Evolutionary conservation across 2,113 vertebrate genomes (phyloP), one percentile per base, ranked within the genome.

Genomic region (Paedocypris sp.): DNA sequence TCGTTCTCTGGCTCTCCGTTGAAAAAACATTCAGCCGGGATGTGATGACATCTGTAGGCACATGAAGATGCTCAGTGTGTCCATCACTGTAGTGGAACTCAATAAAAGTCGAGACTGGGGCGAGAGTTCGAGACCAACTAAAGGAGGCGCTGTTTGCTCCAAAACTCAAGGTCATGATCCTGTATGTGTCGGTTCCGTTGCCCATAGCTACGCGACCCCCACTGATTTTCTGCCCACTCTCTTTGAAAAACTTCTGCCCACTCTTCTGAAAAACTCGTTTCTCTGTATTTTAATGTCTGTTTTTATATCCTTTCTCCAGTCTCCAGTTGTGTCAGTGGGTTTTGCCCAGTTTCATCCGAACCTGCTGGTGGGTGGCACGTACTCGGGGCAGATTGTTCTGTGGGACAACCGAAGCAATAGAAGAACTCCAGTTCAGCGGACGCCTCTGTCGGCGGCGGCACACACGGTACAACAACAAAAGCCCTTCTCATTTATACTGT

Each of bases 401-500:
- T 97, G 95, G 95, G 95, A 99, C 76, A 97, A 97, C 70, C 91
- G 94, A 69, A 97, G 95, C 35, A 93, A 98, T 78, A 80, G 93
- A 16, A 88, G 93, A 71, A 98, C 95, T 0, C 94, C 95, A 0
- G 93, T 97, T 57, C 93, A 97, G 80, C 86, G 94, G 74, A 97
- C 94, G 0, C 95, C 94, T 0, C 85, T 98, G 39, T 99, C 93
- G 61, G 94, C 92, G 56, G 93, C 93, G 63, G 92, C 94, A 4
- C 93, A 98, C 77, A 98, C 94, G 38, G 94, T 97, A 85, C 89
- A 88, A 66, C 19, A 20, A 32, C 12, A 6, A 22, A 6, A 52
- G 3, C 3, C 12, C 6, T 9, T 38, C 2, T 22, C 46, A 26
- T 15, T n/a, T 39, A 31, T 1, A 25, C 33, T 9, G 23, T 42